Percentiles rank a stretch among this genome's conserved stretches.
Evolutionary conservation across 1,140 invertebrate species (phyloP).

Genomic region (Campoletis sonorensis): DNA sequence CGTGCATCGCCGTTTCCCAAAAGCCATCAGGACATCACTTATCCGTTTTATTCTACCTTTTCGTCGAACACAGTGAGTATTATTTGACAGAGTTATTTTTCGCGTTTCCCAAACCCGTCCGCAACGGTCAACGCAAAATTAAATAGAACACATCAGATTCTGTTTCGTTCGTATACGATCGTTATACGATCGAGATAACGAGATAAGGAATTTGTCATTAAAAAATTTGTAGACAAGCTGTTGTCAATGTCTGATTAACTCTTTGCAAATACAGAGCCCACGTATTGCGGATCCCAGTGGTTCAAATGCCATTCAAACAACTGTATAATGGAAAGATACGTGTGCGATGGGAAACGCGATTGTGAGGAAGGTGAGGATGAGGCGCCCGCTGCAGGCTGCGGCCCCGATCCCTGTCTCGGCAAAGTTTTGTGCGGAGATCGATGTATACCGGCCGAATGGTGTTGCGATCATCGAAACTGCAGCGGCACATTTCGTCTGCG

Average conservation of each 20-base stretch:
- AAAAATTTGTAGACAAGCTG: too few species aligned
- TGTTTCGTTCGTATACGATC: too few species aligned
- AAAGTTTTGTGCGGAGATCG: constrained; percentile 73
- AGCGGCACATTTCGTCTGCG: constrained; percentile 61
- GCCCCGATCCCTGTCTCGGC: constrained; percentile 74
- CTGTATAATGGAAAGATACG: constrained; percentile 80
- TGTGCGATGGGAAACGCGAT: constrained; percentile 82
- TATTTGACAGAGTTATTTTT: too few species aligned
- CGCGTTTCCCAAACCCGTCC: too few species aligned
- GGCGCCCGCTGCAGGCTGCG: constrained; percentile 72
- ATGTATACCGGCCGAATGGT: constrained; percentile 76
- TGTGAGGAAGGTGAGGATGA: constrained; percentile 80
- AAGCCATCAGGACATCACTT: constrained; percentile 42
- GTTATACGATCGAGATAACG: too few species aligned
- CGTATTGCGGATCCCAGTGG: constrained; percentile 52
- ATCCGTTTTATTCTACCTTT: constrained; percentile 56
- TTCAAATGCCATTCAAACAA: constrained; percentile 52
- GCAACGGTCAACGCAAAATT: too few species aligned
- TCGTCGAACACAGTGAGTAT: constrained; percentile 64
- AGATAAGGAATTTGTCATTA: too few species aligned
- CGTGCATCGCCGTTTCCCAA: constrained; percentile 62
- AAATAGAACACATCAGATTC: too few species aligned
- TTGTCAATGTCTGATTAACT: too few species aligned
- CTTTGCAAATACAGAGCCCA: constrained; percentile 40
- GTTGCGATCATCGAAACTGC: constrained; percentile 72